Base-by-base conservation (phyloP, 2,888 invertebrate species). In the Monoplex corrugatus region DNA sequence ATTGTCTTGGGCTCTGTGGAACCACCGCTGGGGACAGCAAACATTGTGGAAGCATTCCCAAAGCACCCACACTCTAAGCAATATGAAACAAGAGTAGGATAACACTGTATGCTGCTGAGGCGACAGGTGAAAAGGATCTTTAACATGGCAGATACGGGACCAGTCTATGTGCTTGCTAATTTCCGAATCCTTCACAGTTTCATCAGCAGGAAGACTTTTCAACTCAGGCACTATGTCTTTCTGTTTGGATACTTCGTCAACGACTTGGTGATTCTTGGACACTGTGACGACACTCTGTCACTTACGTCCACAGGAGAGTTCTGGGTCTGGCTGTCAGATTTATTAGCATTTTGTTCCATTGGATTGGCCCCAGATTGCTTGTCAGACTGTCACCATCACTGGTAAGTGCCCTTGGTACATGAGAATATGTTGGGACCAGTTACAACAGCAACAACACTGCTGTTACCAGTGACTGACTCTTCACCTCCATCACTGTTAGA, bases 41-140 rank as follows among this genome's bases (percentile, higher is more conserved):
- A 91, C 23, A 85, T n/a, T 1, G 35, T 8, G 43, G 86, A 84
- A 75, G 93, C 90, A 88, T 93, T 90, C 19, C 94, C 94, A 91
- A 92, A 91, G 68, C 92, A 92, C 89, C 92, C 91, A 83, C 91
- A 89, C 83, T 92, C 91, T 90, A 94, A 94, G 89, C 94, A 94
- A 72, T 93, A 90, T 28, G 92, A 91, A 28, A 92, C 91, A 13
- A 94, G 91, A n/a, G 92, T 90, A n/a, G 78, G 92, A 91, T 8
- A 94, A 90, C 44, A 90, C 68, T n/a, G 89, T 87, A 38, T 91
- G 89, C 44, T 93, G 84, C 63, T 93, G 91, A 28, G 38, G 28
- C 5, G 91, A 88, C 68, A 94, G 87, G 23, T 89, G 72, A 72
- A 94, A 92, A 23, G 94, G 94, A 88, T 94, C 94, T 32, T 75